Percentiles rank a stretch among this genome's conserved stretches.
phyloP scores from a whole-genome alignment of 2,888 invertebrate species.

The Pseudococcus viburni region DNA sequence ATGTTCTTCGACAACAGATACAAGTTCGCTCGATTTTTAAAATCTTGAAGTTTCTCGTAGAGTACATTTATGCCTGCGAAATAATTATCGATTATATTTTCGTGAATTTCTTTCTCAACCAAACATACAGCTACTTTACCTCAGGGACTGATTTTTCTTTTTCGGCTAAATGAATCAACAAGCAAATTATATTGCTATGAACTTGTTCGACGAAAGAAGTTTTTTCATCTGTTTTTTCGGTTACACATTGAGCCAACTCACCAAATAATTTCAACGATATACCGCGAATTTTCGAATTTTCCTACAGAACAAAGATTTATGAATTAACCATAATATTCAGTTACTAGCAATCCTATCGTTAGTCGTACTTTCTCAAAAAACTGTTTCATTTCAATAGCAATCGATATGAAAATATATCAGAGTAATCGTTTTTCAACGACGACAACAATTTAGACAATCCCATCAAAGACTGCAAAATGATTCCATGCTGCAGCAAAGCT shows the following conservation, averaged over 20 bases:
- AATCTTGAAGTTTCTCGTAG: constrained; percentile 82
- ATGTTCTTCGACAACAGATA: constrained; percentile 84
- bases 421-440: constrained; percentile 78
- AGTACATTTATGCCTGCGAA: constrained; percentile 84
- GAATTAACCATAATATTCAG: too few species aligned
- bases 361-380: constrained; percentile 92
- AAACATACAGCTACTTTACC: too few species aligned
- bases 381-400: constrained; percentile 87
- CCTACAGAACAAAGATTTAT: too few species aligned
- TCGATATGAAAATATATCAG: constrained; percentile 78
- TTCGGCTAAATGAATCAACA: constrained; percentile 88
- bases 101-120: too few species aligned
- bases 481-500: constrained; percentile 74
- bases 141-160: constrained; percentile 81
- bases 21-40: constrained; percentile 79
- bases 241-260: too few species aligned
- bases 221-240: too few species aligned
- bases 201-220: too few species aligned
- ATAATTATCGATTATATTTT: too few species aligned
- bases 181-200: constrained; percentile 83
- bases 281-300: too few species aligned
- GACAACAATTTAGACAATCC: constrained; percentile 82
- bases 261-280: too few species aligned
- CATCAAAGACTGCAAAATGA: too few species aligned
- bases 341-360: too few species aligned